Evolutionary conservation across 2,888 invertebrate genomes (phyloP), one percentile per base, ranked within the genome.

Genomic region (Adelognathus sp.): DNA sequence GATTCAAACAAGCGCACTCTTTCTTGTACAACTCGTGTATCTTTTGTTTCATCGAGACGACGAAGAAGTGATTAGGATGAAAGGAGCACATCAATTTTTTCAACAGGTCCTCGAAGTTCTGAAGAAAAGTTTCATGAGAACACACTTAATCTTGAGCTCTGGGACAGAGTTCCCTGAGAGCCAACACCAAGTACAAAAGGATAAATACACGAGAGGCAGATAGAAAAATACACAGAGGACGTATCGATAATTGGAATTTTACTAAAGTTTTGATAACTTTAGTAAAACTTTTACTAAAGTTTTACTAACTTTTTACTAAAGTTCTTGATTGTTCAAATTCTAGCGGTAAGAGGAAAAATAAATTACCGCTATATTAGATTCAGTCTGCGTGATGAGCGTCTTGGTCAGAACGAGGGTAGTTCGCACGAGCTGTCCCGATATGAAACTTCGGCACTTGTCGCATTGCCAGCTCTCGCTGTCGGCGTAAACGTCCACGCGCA

Each of bases 41-140:
- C 60, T 94, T 94, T 87, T 96, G 96, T 85, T 96, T 95, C 0
- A 96, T 91, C 74, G 95, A 95, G 56, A 96, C 76, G 63, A 96
- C 90, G 21, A 96, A 85, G 82, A 93, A 95, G 88, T 96, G 96
- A 86, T 95, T 94, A 0, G 93, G 93, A 84, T 95, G 94, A 31
- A 96, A 92, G 1, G 94, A 92, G 1, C 92, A 87, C 0, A 93
- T 92, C 7, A 95, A 92, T 83, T 94, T 94, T 24, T 84, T 85
- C 3, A 92, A 81, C 14, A 93, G 80, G 1, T 72, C 80, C 83
- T 93, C 93, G 79, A 92, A 72, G 16, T 64, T 84, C 91, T 91
- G 46, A n/a, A 82, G 85, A 29, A 72, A n/a, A 31, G 14, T n/a
- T n/a, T n/a, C n/a, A n/a, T n/a, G n/a, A n/a, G n/a, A n/a, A n/a